Base-by-base conservation (phyloP, 2,113 vertebrate genomes). In the Monopterus albus region DNA sequence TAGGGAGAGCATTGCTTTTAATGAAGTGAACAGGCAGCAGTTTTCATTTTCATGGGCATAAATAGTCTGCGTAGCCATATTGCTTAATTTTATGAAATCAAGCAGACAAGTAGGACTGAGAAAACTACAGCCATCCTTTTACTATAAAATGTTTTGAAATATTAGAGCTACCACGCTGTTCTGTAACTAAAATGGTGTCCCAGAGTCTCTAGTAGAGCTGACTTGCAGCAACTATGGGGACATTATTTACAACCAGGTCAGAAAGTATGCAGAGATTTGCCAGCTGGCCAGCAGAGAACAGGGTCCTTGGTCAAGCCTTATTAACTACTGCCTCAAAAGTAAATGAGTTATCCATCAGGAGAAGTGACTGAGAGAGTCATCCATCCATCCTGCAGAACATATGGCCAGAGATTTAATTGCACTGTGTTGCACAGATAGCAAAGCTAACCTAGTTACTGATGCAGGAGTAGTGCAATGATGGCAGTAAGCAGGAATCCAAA, bases 331-430 rank as follows among this genome's bases (percentile, higher is more conserved):
- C 21, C 45, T 72, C 60, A 52, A 42, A 88, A 78, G 66, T 39
- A 78, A 88, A 86, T 62, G 47, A 81, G 74, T 63, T 57, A 69
- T 82, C 63, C 52, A 74, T 84, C 83, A 81, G 61, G 40, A 46
- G 56, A 72, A 73, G 70, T 28, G 45, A 33, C 15, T 42, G 42
- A 55, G 43, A 67, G 66, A 45, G 42, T 60, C 78, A 85, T 84
- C 56, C 61, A 53, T 88, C 75, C 47, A 31, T 64, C 25, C 29
- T 60, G 20, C 39, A 57, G 38, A 74, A 21, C 52, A 69, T 43
- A 36, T 18, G 50, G 47, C 50, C 17, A 43, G 42, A 58, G 33
- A 46, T 71, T 56, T n/a, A 68, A 70, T 84, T 53, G 51, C 31
- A 11, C 18, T 28, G 57, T 78, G 82, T 77, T 76, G 71, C 81